Evolutionary conservation across 2,797 vertebrate species (phyloP).

Genomic region (Manis crassicaudata): DNA sequence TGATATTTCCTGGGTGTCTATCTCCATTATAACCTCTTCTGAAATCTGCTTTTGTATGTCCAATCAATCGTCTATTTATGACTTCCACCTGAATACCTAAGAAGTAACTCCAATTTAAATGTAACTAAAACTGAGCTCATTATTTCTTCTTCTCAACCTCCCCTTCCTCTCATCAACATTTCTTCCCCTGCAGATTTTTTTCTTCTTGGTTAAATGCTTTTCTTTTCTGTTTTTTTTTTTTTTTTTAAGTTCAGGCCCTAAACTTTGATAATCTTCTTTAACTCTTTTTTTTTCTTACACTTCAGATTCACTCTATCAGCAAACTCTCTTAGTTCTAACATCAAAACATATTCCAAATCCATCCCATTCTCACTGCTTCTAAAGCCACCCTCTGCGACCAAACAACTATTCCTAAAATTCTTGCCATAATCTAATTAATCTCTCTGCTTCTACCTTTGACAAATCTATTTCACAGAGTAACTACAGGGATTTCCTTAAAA

Average conservation of each 20-base stretch:
- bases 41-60: background rate
- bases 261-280: background rate
- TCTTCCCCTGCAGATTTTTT: background rate
- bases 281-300: background rate
- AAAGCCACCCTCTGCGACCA: background rate
- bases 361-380: background rate
- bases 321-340: background rate
- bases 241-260: background rate
- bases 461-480: background rate
- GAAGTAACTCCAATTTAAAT: background rate
- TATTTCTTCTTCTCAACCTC: background rate
- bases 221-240: too few relatives aligned
- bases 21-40: background rate
- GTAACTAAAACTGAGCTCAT: background rate
- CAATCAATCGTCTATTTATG: background rate
- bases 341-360: background rate
- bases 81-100: background rate
- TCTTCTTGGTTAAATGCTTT: background rate
- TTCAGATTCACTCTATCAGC: background rate
- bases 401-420: background rate
- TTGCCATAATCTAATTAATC: background rate
- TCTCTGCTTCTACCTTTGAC: background rate
- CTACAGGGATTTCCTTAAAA: background rate
- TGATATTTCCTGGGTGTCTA: background rate
- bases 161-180: background rate